Conservation (phyloP, 2,888 invertebrate genomes). For the Spisula solida region DNA sequence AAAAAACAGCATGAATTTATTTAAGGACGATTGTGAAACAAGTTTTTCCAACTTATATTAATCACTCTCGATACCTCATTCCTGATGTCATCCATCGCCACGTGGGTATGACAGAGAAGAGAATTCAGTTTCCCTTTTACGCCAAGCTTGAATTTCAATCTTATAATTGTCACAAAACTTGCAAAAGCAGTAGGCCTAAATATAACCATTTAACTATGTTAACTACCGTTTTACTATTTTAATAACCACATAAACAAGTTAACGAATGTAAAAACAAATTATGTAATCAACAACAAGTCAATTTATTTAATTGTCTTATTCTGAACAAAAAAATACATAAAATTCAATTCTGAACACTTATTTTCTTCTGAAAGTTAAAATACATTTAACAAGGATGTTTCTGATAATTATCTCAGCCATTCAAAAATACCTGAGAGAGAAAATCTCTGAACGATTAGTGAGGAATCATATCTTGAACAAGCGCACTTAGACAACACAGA, state of each 20-base stretch:
- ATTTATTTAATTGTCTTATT: not conserved
- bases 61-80: no score
- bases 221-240: not conserved
- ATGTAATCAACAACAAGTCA: not conserved
- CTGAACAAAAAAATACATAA: not conserved
- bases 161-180: no score
- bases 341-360: not conserved
- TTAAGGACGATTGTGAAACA: no score
- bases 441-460: conserved; percentile 3
- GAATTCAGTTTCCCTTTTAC: no score
- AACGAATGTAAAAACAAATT: not conserved
- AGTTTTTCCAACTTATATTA: no score
- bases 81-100: no score
- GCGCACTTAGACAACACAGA: not conserved
- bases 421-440: not conserved
- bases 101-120: no score
- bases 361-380: conserved; percentile 2
- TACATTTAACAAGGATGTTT: not conserved
- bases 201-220: not conserved
- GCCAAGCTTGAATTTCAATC: no score
- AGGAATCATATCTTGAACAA: conserved; percentile 3
- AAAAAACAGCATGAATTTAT: no score
- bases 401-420: conserved; percentile 6
- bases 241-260: not conserved
- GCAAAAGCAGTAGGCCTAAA: no score